These are phyloP conservation scores for Aplodontia rufa DNA, from an alignment of 2,113 vertebrate species.

Conservation along the genomic window DNA sequence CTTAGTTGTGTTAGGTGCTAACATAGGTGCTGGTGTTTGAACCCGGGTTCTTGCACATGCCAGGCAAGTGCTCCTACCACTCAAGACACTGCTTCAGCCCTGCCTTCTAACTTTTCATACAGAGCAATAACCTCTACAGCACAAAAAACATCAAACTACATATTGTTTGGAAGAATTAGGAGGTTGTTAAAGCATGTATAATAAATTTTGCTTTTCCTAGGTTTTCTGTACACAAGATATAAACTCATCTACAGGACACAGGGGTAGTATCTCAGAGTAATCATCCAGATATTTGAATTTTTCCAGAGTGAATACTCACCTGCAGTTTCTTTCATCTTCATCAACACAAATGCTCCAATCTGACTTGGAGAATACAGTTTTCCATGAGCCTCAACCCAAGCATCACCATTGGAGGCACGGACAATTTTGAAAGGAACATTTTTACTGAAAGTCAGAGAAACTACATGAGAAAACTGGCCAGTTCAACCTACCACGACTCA, in stretches of 20 bases:
- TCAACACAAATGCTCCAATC: conserved; percentile 95
- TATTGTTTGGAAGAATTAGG: background rate
- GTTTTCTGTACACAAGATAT: background rate
- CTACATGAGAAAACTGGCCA: background rate
- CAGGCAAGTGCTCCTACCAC: too few species aligned
- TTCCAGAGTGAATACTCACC: conserved; percentile 83
- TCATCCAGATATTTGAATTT: background rate
- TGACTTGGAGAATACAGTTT: conserved; percentile 99
- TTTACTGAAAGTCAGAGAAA: conserved; percentile 87
- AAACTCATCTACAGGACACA: background rate
- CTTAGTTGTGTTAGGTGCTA: too few species aligned
- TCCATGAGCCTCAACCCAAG: conserved; percentile 97
- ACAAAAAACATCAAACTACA: background rate
- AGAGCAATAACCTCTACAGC: background rate
- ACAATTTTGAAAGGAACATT: conserved; percentile 98
- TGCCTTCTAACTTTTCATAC: background rate
- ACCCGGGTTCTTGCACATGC: too few species aligned
- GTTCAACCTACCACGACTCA: background rate
- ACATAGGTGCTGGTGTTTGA: too few species aligned
- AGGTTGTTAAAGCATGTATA: background rate
- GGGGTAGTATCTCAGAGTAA: background rate
- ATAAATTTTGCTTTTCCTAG: background rate
- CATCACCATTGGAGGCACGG: conserved; percentile 97
- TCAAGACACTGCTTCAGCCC: too few species aligned
- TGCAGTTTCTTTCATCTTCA: conserved; percentile 99